Conservation (phyloP, 2,888 invertebrate species). For the Erebia epiphron region DNA sequence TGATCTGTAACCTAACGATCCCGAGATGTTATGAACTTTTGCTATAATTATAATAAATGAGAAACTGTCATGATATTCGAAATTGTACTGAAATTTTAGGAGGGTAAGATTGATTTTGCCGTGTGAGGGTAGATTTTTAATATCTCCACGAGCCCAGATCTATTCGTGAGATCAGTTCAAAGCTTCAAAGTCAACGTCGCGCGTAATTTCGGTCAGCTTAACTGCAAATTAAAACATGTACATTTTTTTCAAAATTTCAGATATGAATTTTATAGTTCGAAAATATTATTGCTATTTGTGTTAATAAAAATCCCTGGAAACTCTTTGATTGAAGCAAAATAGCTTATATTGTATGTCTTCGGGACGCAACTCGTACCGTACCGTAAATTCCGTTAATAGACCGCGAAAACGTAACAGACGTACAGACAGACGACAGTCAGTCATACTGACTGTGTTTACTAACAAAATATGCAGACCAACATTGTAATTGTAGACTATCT, state of each 20-base stretch:
- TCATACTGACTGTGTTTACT: too few species aligned
- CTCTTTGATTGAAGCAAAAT: too few species aligned
- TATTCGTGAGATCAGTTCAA: slow-evolving; percentile 17
- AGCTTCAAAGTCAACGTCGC: slow-evolving; percentile 20
- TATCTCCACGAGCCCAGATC: slow-evolving; percentile 11
- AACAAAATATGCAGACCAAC: too few species aligned
- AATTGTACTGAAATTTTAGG: neutral
- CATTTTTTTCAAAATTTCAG: neutral
- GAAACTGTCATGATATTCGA: neutral
- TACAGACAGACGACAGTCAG: too few species aligned
- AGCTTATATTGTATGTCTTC: too few species aligned
- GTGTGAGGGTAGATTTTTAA: slow-evolving; percentile 12
- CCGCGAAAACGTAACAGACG: too few species aligned
- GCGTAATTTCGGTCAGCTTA: slow-evolving; percentile 1
- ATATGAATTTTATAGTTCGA: too few species aligned
- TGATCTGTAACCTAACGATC: slow-evolving; percentile 12
- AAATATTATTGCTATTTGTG: too few species aligned
- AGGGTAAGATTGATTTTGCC: neutral
- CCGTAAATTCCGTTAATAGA: too few species aligned
- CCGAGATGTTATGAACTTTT: slow-evolving; percentile 6
- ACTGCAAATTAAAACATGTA: neutral
- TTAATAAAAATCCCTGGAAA: too few species aligned
- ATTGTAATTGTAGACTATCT: too few species aligned
- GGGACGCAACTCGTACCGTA: too few species aligned
- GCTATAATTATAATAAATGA: neutral